Evolutionary conservation across 37 sponge, comb jelly and placozoan species (phyloP).

Genomic region (Beroe forskalii): DNA sequence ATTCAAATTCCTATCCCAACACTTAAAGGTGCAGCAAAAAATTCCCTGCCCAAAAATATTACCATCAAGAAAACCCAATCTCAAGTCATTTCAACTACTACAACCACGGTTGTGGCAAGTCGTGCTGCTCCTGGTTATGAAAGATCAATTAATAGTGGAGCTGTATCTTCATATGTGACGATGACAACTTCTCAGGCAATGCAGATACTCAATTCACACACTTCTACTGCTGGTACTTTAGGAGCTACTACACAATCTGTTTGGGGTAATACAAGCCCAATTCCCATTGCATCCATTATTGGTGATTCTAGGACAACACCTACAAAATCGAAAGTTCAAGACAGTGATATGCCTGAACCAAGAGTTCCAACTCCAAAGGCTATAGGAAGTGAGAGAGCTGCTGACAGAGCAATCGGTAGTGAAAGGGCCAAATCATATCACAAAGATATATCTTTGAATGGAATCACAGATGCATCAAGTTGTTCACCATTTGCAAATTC

Average conservation of each 20-base stretch:
- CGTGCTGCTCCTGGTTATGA: constrained; percentile 48
- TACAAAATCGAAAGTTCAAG: neutral
- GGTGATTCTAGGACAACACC: constrained; percentile 27
- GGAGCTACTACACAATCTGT: constrained; percentile 27
- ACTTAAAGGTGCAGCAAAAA: constrained; percentile 27
- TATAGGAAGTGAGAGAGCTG: constrained; percentile 40
- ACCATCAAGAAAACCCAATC: constrained; percentile 50
- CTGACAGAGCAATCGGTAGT: constrained; percentile 59
- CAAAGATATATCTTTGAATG: constrained; percentile 14
- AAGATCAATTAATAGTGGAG: neutral
- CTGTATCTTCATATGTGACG: neutral
- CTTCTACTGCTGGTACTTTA: neutral
- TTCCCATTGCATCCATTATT: neutral
- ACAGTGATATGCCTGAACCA: constrained; percentile 15
- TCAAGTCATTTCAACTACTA: constrained; percentile 21
- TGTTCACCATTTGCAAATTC: constrained; percentile 51
- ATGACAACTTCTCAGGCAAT: constrained; percentile 56
- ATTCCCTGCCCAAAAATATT: constrained; percentile 13
- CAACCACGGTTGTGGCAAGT: constrained; percentile 39
- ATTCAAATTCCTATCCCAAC: constrained; percentile 32
- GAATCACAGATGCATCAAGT: neutral
- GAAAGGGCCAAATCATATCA: neutral
- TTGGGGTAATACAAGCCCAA: constrained; percentile 25
- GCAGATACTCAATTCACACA: constrained; percentile 25
- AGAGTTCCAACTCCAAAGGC: constrained; percentile 46